Evolutionary conservation across 2,888 invertebrate genomes (phyloP), one percentile per base, ranked within the genome.

Genomic region (Cheilosia grossa): DNA sequence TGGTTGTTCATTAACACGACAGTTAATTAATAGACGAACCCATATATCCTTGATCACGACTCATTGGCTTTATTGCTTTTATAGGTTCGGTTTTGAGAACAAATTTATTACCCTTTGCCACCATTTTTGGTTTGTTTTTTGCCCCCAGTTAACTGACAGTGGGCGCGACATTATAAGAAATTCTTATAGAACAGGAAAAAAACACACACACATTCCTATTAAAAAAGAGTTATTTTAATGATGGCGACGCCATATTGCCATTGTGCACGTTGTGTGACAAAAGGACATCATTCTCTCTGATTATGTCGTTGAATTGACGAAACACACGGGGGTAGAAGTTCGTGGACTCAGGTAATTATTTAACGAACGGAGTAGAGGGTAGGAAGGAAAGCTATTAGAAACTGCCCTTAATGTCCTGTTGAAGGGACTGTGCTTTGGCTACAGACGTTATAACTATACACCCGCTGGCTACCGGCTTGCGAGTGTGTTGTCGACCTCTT

Each of bases 241-340:
- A 75, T 54, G 40, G 15, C 85, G 85, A 67, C 85, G 85, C 85
- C 85, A 85, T 85, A 77, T 85, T 85, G 81, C 59, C 21, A 59
- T 47, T 44, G 44, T 37, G 40, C 24, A 49, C 33, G 47, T 85
- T 72, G 85, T 85, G 85, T 85, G 85, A 85, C 85, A 66, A 85
- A 67, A 81, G 75, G 85, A 85, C 85, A 85, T 85, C 81, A 85
- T 81, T 85, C 85, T 81, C 70, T 51, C 56, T 81, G 75, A 85
- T 85, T 85, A 85, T 85, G 81, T 85, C 81, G 75, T 85, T 81
- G 85, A 63, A 61, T 70, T 72, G 10, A 72, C 66, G 64, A 51
- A 61, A 78, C 63, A 78, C 73, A 47, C 61, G 81, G 66, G 53
- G 64, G 66, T 44, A 4, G 13, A 33, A 30, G 61, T 74, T 79